These are phyloP conservation scores for Chiloscyllium punctatum DNA, from an alignment of 2,797 vertebrate genomes.

Conservation along the genomic window DNA sequence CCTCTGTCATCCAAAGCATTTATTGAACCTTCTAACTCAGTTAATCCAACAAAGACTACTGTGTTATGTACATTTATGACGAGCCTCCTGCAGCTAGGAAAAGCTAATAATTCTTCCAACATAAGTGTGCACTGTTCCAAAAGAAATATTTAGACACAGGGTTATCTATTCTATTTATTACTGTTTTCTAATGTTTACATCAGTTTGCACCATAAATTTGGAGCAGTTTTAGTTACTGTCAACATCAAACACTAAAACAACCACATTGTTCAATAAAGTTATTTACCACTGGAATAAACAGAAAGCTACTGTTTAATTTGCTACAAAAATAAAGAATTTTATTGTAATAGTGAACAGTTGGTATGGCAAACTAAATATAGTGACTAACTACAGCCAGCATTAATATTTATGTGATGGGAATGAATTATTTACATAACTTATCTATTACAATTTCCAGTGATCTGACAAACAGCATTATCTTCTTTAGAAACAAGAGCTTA, in stretches of 20 bases:
- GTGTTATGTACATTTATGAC: not conserved
- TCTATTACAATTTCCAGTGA: not conserved
- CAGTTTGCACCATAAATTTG: not conserved
- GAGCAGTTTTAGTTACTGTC: not conserved
- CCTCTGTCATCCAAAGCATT: not conserved
- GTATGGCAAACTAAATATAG: not conserved
- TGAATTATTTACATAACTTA: not conserved
- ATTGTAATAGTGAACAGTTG: not conserved
- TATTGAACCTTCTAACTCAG: not conserved
- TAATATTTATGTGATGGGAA: too few relatives aligned
- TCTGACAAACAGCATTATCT: not conserved
- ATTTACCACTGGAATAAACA: not conserved
- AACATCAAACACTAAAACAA: not conserved
- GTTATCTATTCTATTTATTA: not conserved
- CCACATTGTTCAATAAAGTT: not conserved
- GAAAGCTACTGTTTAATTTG: not conserved
- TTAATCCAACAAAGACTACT: not conserved
- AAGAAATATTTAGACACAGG: not conserved
- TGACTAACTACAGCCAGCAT: not conserved
- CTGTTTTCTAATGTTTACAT: not conserved
- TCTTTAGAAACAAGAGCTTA: not conserved
- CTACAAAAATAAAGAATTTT: not conserved
- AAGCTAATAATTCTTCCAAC: not conserved
- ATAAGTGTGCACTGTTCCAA: not conserved
- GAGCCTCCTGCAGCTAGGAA: not conserved